Evolutionary conservation across 1,140 invertebrate genomes (phyloP), one percentile per base, ranked within the genome.

Genomic region (Meloidogyne exigua): DNA sequence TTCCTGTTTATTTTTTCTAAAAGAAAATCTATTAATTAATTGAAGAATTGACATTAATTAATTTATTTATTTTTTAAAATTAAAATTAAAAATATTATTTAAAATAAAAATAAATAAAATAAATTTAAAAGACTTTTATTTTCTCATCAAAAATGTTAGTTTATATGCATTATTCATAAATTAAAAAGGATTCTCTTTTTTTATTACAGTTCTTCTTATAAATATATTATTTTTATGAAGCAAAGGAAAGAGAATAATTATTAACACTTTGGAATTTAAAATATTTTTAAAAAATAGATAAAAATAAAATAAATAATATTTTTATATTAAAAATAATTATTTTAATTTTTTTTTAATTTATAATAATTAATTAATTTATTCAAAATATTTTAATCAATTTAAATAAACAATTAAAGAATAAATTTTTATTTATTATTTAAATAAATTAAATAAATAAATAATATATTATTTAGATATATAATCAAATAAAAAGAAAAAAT

Each of bases 141-240:
- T 57, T 57, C 49, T 57, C 49, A 57, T 57, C 49, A 57, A 57
- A 57, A 49, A 57, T n/a, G 9, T 5, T 12, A n/a, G 18, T 21
- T 57, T 57, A 57, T 57, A 12, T n/a, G n/a, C n/a, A 57, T 57
- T 57, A 57, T 57, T 57, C 49, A 57, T 57, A 57, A 57, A 57
- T 18, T 49, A 9, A 57, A 57, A 57, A 57, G 18, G 49, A 18
- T 57, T 57, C 49, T 57, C 10, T 49, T n/a, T 57, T n/a, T 57
- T 9, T 57, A n/a, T 57, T 4, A 7, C 13, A 57, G 49, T 57
- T 18, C 49, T 57, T n/a, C 49, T 57, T 57, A 13, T 49, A n/a
- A n/a, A n/a, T n/a, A n/a, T n/a, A n/a, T 18, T 11, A 49, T 49
- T 18, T 49, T 18, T 9, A 57, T n/a, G 7, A n/a, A n/a, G 9